Evolutionary conservation across 1,140 invertebrate species (phyloP), one percentile per base, ranked within the genome.

Genomic region (Parasteatoda tepidariorum): DNA sequence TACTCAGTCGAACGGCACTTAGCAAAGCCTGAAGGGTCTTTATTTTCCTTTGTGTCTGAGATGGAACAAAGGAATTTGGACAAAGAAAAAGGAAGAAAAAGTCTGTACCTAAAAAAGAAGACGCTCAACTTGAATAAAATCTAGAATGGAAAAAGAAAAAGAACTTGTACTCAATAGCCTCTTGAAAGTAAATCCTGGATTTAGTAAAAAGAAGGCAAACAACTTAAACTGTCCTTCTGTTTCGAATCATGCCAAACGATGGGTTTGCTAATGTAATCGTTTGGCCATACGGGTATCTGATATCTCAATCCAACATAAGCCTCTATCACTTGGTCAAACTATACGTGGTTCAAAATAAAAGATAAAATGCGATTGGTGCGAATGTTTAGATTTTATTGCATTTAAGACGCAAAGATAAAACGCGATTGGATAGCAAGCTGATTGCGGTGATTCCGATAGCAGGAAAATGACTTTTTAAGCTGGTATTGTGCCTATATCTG

Each of bases 141-240:
- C 73, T 62, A 34, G 61, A 54, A 13, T 31, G n/a, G n/a, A n/a
- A n/a, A 22, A 61, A 48, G 30, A 64, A 70, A 62, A 30, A 71
- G n/a, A 82, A 62, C 38, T 48, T 28, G 24, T 22, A 41, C 48
- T 28, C 64, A 70, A 82, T 70, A 61, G 78, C 54, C 34, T 61
- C 78, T 82, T 82, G 78, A 82, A 71, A 59, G 55, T 70, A 82
- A 82, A 82, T 66, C 66, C 67, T 30, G 67, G 78, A 82, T 71
- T 82, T 82, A n/a, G 66, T n/a, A 82, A 64, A 70, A 71, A 82
- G 67, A 82, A 70, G 66, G 54, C 67, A 82, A 82, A 82, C 78
- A 82, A 61, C 78, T 70, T 71, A 57, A 82, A 71, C 68, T 82
- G 66, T 70, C 68, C 67, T 54, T 22, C 28, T 78, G 26, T 73